Percentiles rank a stretch among this genome's conserved stretches.
phyloP scores from a whole-genome alignment of 2,113 vertebrate species.

The Sinocyclocheilus grahami region DNA sequence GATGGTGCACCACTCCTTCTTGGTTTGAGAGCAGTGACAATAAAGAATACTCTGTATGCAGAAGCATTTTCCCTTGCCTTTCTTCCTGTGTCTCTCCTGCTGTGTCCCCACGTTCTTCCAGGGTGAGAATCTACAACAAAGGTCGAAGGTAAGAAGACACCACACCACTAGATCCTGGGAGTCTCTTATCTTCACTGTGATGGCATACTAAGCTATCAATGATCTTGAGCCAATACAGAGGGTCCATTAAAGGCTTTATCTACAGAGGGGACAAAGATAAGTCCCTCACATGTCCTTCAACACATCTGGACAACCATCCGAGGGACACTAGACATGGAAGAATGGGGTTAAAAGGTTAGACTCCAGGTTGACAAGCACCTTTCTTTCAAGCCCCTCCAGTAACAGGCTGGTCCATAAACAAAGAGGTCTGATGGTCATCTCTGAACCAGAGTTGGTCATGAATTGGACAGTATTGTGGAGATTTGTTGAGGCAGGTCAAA shows the following conservation, averaged over 20 bases:
- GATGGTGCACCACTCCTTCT: constrained; percentile 97
- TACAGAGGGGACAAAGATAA: constrained; percentile 6
- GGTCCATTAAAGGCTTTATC: constrained; percentile 38
- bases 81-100: constrained; percentile 94
- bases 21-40: constrained; percentile 95
- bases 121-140: constrained; percentile 87
- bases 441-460: constrained; percentile 53
- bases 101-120: constrained; percentile 90
- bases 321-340: constrained; percentile 38
- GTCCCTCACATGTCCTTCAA: constrained; percentile 9
- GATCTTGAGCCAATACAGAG: constrained; percentile 30
- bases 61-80: constrained; percentile 97
- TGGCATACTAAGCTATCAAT: constrained; percentile 30
- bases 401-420: constrained; percentile 64
- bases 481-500: constrained; percentile 63
- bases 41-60: constrained; percentile 96
- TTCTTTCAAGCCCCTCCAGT: constrained; percentile 52
- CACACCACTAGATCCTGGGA: constrained; percentile 12
- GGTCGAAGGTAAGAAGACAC: constrained; percentile 54
- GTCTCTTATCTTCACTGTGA: constrained; percentile 38
- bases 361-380: constrained; percentile 58
- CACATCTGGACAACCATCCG: constrained; percentile 18
- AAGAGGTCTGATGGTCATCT: constrained; percentile 50
- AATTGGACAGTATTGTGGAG: constrained; percentile 51
- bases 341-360: constrained; percentile 60